Evolutionary conservation across 2,888 invertebrate genomes (phyloP).

Genomic region (Trileptium ribeirensis): DNA sequence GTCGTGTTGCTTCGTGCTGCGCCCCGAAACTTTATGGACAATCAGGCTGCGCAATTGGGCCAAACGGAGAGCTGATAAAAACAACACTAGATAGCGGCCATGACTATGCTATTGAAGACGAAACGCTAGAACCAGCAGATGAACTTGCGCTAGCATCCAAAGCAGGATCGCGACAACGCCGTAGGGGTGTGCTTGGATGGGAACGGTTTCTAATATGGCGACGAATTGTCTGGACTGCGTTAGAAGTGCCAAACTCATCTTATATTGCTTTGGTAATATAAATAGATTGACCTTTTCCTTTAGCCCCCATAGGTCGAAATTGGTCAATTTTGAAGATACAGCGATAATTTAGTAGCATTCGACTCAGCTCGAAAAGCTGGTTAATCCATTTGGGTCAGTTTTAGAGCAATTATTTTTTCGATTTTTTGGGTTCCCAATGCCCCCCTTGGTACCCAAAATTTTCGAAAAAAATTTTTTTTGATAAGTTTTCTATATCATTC

Average conservation of each 20-base stretch:
- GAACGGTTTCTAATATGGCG: background rate
- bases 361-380: too few relatives aligned
- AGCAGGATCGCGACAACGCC: background rate
- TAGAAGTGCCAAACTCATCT: background rate
- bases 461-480: too few relatives aligned
- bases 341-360: too few relatives aligned
- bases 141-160: background rate
- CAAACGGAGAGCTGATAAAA: background rate
- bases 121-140: background rate
- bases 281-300: too few relatives aligned
- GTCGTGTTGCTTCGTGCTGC: background rate
- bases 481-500: too few relatives aligned
- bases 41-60: background rate
- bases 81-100: background rate
- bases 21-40: background rate
- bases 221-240: background rate
- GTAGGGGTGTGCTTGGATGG: background rate
- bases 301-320: too few relatives aligned
- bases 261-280: background rate
- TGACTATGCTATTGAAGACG: too few relatives aligned
- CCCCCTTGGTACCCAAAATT: too few relatives aligned
- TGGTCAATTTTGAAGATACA: too few relatives aligned
- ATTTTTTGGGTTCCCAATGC: too few relatives aligned
- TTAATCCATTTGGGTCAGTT: too few relatives aligned
- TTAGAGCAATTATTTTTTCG: too few relatives aligned